Evolutionary conservation across 2,888 invertebrate species (phyloP), one percentile per base, ranked within the genome.

Genomic region (Drosophila pseudotakahashii): DNA sequence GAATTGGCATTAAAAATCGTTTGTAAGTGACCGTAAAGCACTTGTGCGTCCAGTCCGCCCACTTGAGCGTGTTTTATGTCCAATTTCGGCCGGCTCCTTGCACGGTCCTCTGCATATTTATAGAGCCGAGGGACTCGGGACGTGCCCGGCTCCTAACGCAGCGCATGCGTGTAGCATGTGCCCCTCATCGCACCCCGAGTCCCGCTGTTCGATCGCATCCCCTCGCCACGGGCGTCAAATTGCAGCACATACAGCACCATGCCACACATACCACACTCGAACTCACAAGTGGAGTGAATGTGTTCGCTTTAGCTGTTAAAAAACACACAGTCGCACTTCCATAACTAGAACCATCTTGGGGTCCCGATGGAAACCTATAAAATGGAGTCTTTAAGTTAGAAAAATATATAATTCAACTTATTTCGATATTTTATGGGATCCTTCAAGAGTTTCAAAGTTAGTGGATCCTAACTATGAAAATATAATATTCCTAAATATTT

Each of bases 61-160:
- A 89, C 88, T 89, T 89, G 90, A 89, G 89, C 89, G 82, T 88
- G 78, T 89, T 90, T 90, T 89, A 89, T 89, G 88, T 75, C 73
- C 78, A 79, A 83, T 82, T 85, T 79, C 78, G 62, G 72, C 48
- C 71, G 76, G 72, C 78, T 81, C 78, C 77, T 88, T 77, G 70
- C 73, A 64, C 76, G 74, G 76, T 77, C 76, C 78, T 69, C 74
- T 78, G 77, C 77, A 78, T 89, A 88, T 87, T 88, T 88, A 85
- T 88, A 88, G 88, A 81, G 70, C 78, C 63, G 50, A 79, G 60
- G 67, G 52, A 64, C 61, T 32, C 57, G 57, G 48, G 64, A 71
- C 70, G 82, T 70, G 62, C 73, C 64, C 72, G 68, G 76, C 80
- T 60, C 66, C 72, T 42, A 61, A 71, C 61, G 45, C 66, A 75